Percentiles rank a stretch among this genome's conserved stretches.
phyloP scores from a whole-genome alignment of 2,888 invertebrate genomes.

The Cryptocephalus primarius region DNA sequence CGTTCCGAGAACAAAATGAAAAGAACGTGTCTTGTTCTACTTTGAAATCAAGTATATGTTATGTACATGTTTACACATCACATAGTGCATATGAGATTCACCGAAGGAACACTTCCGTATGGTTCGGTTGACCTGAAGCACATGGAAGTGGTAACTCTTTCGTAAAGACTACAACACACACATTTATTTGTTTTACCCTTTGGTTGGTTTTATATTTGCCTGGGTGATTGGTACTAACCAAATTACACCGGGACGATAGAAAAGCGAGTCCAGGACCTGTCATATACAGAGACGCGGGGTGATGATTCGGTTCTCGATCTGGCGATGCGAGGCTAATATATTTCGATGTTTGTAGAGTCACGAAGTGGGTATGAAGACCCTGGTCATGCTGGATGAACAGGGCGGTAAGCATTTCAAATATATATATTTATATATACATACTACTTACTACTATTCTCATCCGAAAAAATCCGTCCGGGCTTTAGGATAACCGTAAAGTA shows the following conservation, averaged over 20 bases:
- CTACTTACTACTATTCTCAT: too few species aligned
- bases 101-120: not conserved
- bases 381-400: conserved; percentile 99
- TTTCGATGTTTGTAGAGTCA: conserved; percentile 82
- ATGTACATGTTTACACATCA: not conserved
- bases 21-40: conserved; percentile 1
- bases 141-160: too few species aligned
- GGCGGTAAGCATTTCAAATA: conserved; percentile 83
- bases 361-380: conserved; percentile 98
- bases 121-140: too few species aligned
- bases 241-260: not conserved
- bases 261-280: conserved; percentile 1
- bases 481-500: too few species aligned
- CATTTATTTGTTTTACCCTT: too few species aligned
- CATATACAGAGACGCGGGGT: conserved; percentile 2
- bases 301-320: not conserved
- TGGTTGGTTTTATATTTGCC: not conserved
- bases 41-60: not conserved
- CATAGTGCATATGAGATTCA: not conserved
- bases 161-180: too few species aligned
- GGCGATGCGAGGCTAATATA: conserved; percentile 17
- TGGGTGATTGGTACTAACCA: not conserved
- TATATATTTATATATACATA: not conserved
- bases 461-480: too few species aligned
- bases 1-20: conserved; percentile 3